Base-by-base conservation (phyloP, 1,140 invertebrate genomes). In the Branchinecta lynchi region DNA sequence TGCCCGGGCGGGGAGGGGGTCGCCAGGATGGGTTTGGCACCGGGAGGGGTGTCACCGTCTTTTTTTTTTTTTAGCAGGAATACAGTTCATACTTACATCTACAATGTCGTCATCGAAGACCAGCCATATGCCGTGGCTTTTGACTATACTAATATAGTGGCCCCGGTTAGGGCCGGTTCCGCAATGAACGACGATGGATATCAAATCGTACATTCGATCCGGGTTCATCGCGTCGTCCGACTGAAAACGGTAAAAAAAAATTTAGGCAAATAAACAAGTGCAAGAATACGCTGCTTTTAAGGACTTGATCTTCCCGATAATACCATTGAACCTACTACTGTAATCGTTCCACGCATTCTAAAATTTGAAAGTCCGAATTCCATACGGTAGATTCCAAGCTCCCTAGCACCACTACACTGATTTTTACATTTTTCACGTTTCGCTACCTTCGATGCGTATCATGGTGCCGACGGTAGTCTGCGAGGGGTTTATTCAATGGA, bases 101-200 rank as follows among this genome's bases (percentile, higher is more conserved):
- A 99, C 96, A 86, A 98, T 93, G 79, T 99, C 97, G 81, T 99
- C 96, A 80, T 99, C 97, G 83, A 99, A 99, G 1, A 99, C 84
- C 72, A 99, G 82, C 97, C 96, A 99, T 79, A 97, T 94, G 44
- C 95, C 93, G 81, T 98, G 93, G 78, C 93, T 96, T 81, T 99
- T 99, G 43, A 99, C 96, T 80, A 99, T 96, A 78, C 92, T 97
- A 80, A 99, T 99, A 80, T 99, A 99, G 81, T 99, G 97, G 51
- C 97, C 97, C 72, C 97, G 84, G 82, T 99, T 99, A 73, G 96
- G 94, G 67, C 96, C 96, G 74, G 92, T 96, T 70, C 97, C 97
- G 82, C 96, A 99, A 81, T 99, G 97, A 74, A 99, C 96, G 66
- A 99, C 96, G 74, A 98, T 96, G 69, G 96, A 95, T 65, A 98